Evolutionary conservation across 2,888 invertebrate genomes (phyloP).

Genomic region (Matsumyia berberina): DNA sequence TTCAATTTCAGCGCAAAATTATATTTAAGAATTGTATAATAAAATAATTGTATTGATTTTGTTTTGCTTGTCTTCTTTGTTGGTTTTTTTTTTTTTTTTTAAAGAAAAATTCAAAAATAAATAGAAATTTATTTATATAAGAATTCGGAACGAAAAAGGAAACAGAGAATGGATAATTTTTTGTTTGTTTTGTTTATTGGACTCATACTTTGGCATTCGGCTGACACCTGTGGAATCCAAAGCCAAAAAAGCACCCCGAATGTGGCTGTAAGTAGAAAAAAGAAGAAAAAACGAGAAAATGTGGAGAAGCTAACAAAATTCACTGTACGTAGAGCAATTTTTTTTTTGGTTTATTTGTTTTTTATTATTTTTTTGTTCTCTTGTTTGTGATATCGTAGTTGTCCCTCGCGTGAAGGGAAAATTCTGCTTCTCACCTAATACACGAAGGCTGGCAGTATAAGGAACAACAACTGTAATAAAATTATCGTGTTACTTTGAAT

Average conservation of each 20-base stretch:
- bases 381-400: conserved; percentile 1
- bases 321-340: conserved; percentile 56
- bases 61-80: conserved; percentile 49
- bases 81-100: conserved; percentile 46
- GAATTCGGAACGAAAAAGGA: conserved; percentile 73
- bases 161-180: conserved; percentile 72
- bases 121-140: conserved; percentile 51
- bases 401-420: not conserved
- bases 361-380: conserved; percentile 22
- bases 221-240: conserved; percentile 85
- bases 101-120: conserved; percentile 35
- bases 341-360: conserved; percentile 51
- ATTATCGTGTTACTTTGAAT: not conserved
- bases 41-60: conserved; percentile 54
- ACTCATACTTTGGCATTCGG: conserved; percentile 88
- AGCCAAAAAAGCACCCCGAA: conserved; percentile 84
- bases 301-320: conserved; percentile 79
- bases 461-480: not conserved
- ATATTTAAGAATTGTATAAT: conserved; percentile 71
- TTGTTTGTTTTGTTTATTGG: conserved; percentile 78
- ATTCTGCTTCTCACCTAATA: not conserved
- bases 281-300: conserved; percentile 78
- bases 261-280: conserved; percentile 83
- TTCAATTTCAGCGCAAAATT: conserved; percentile 75
- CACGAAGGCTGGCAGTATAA: not conserved